Percentiles rank a stretch among this genome's conserved stretches.
These are phyloP conservation scores for Strongylocentrotus purpuratus DNA, from an alignment of 35 echinoderm and acorn worm genomes.

Conservation along the genomic window DNA sequence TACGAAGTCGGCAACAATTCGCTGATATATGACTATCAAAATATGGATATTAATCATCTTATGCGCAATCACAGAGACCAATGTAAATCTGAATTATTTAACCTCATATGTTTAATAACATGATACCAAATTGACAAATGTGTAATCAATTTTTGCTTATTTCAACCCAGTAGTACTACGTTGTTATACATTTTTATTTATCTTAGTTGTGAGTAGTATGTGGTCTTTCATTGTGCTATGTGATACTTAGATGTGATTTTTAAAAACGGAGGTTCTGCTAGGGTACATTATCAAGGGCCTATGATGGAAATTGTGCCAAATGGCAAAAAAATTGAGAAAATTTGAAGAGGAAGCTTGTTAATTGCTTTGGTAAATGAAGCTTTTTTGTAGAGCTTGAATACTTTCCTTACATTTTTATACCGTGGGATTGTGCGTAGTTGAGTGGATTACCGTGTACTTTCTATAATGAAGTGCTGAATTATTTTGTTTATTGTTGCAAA, in stretches of 20 bases:
- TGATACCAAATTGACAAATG: neutral
- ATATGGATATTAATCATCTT: neutral
- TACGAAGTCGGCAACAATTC: neutral
- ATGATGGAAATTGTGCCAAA: neutral
- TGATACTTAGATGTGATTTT: neutral
- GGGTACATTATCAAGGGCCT: neutral
- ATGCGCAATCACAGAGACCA: neutral
- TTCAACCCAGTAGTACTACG: neutral
- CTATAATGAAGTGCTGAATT: no score
- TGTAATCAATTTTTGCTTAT: neutral
- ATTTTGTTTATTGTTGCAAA: no score
- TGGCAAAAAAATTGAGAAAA: neutral
- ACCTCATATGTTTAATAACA: neutral
- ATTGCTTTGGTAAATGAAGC: no score
- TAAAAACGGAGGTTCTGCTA: neutral
- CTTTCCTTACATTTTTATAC: neutral
- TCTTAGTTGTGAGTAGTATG: neutral
- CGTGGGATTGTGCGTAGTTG: neutral
- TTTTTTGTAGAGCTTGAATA: neutral
- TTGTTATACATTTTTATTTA: neutral
- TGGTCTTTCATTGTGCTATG: neutral
- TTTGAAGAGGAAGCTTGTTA: neutral
- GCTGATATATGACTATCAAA: neutral
- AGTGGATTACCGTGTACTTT: no score
- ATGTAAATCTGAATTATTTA: neutral